A percentile compares a stretch with the other conserved stretches of the same genome.
These are phyloP conservation scores for Lochmaea capreae DNA, from an alignment of 2,888 invertebrate genomes.

Conservation along the genomic window DNA sequence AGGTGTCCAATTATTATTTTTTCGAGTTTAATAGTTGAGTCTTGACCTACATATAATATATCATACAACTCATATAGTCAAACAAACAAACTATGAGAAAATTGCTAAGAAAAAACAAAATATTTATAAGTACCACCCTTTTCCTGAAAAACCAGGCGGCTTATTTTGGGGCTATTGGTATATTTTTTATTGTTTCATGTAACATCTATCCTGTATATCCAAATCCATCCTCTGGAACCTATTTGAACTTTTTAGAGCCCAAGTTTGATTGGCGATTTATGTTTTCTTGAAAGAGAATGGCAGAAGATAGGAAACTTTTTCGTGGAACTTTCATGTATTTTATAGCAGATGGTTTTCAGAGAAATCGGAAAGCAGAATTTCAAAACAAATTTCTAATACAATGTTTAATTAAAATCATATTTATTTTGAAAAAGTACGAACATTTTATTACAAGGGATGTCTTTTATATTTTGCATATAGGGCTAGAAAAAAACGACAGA, in stretches of 20 bases:
- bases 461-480: too few relatives aligned
- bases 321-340: background rate
- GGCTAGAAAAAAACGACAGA: too few relatives aligned
- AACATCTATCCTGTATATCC: background rate
- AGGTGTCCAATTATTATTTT: background rate
- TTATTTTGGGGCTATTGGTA: background rate
- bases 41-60: too few relatives aligned
- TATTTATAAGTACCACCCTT: too few relatives aligned
- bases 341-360: background rate
- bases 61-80: too few relatives aligned
- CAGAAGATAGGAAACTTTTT: conserved; percentile 13
- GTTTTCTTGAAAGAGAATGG: conserved; percentile 1
- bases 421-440: too few relatives aligned
- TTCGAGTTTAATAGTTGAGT: background rate
- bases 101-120: too few relatives aligned
- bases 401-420: too few relatives aligned
- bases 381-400: background rate
- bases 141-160: too few relatives aligned
- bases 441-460: too few relatives aligned
- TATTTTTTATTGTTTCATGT: background rate
- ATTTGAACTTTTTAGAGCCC: background rate
- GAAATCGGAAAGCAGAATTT: background rate
- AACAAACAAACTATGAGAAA: too few relatives aligned
- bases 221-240: background rate
- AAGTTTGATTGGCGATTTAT: conserved; percentile 14